Conservation (phyloP, 1,140 invertebrate genomes). For the Micrasema minimum region DNA sequence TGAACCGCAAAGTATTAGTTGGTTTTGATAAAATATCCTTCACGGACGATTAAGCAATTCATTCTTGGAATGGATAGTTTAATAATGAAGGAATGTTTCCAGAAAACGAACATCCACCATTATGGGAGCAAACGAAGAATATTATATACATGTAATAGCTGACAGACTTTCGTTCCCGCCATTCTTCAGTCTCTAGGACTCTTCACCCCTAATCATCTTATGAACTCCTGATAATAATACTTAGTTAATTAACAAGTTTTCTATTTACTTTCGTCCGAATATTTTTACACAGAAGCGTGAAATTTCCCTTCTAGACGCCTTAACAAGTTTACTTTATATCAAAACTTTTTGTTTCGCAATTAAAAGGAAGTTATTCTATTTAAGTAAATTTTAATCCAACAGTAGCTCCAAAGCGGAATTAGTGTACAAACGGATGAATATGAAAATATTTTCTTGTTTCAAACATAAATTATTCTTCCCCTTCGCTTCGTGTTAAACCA, state of each 20-base stretch:
- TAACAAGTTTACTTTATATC: background rate
- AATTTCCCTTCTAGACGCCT: background rate
- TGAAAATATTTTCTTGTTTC: too few species aligned
- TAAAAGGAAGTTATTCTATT: conserved; percentile 9
- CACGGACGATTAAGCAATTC: conserved; percentile 18
- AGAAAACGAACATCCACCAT: conserved; percentile 4
- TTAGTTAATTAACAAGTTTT: conserved; percentile 25
- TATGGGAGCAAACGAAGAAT: background rate
- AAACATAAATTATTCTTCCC: too few species aligned
- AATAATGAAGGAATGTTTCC: conserved; percentile 7
- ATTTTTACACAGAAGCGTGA: conserved; percentile 13
- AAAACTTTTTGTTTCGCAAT: conserved; percentile 14
- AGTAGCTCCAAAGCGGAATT: background rate
- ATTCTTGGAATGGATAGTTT: conserved; percentile 8
- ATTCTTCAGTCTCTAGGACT: too few species aligned
- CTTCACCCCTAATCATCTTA: background rate
- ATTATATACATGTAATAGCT: too few species aligned
- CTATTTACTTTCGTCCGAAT: conserved; percentile 4
- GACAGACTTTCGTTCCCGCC: too few species aligned
- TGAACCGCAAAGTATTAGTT: conserved; percentile 7
- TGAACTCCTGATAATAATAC: conserved; percentile 9
- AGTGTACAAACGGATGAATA: too few species aligned
- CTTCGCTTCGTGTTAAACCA: too few species aligned
- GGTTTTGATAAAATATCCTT: conserved; percentile 8
- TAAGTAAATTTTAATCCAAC: background rate